A percentile compares a stretch with the other conserved stretches of the same genome.
Evolutionary conservation across 2,797 vertebrate genomes (phyloP).

Genomic region (Pempheris klunzingeri): DNA sequence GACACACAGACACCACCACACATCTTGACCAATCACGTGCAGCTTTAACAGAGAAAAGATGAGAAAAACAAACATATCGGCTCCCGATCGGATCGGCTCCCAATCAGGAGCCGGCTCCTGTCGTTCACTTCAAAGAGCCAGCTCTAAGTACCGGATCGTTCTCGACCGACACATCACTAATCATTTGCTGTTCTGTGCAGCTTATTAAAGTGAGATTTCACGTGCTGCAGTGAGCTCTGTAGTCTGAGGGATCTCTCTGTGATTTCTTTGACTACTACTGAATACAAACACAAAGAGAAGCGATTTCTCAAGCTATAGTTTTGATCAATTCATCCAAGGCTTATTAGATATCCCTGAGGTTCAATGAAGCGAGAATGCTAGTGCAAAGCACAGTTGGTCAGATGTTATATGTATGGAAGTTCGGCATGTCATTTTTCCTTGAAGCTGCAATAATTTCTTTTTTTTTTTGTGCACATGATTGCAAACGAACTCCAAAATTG

Average conservation of each 20-base stretch:
- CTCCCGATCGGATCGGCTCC: too few relatives aligned
- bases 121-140: too few relatives aligned
- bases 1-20: too few relatives aligned
- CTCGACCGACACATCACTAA: too few relatives aligned
- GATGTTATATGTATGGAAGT: constrained; percentile 22
- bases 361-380: not conserved
- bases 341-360: constrained; percentile 23
- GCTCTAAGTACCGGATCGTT: too few relatives aligned
- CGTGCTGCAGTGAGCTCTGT: not conserved
- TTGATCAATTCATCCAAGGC: constrained; percentile 3
- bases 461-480: not conserved
- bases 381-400: constrained; percentile 2
- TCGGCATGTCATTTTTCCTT: not conserved
- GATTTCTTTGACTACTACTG: constrained; percentile 11
- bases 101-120: too few relatives aligned
- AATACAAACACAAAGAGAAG: constrained; percentile 13
- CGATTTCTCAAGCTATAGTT: constrained; percentile 15
- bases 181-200: constrained; percentile 29
- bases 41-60: too few relatives aligned
- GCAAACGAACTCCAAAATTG: not conserved
- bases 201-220: constrained; percentile 50
- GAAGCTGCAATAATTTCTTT: constrained; percentile 3
- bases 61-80: too few relatives aligned
- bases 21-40: too few relatives aligned
- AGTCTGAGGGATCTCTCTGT: constrained; percentile 5